Base-by-base conservation (phyloP, 2,797 vertebrate species). In the Bothrops alternatus region DNA sequence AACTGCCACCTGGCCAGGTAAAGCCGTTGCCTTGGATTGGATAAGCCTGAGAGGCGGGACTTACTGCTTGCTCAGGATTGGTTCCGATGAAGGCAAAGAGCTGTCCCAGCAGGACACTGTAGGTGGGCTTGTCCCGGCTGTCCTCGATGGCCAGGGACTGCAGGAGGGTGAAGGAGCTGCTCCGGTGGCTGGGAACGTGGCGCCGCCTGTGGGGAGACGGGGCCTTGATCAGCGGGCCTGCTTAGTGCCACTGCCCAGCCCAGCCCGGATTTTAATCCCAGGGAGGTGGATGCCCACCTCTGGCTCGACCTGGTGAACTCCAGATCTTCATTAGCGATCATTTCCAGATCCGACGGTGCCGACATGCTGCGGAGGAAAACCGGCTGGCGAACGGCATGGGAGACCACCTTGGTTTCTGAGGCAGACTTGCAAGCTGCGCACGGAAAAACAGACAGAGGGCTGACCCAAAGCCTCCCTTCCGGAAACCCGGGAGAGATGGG, bases 31-130 rank as follows among this genome's bases (percentile, higher is more conserved):
- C 58, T 65, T 23, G 73, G 32, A 57, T 12, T 57, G 25, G 7
- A 12, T 1, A 1, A 57, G 65, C 23, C 89, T 14, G 13, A 42
- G 6, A 78, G 53, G 89, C 23, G 47, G 73, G 37, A 96, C 98
- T 6, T 97, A 99, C 99, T 2, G 99, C 98, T 97, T 99, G 99
- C 97, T 99, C 99, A 0, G 99, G 99, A 90, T 98, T 99, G 18
- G 99, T 99, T 91, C 99, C 99, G 0, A 99, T 99, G 96, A 99
- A 99, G 82, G 99, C 99, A n/a, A 99, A 99, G 32, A 99, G 98
- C 94, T 99, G 99, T 12, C 99, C 99, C 94, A 99, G 97, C 93
- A 99, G 96, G 94, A 99, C 99, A 0, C 99, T 99, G 97, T 99
- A 99, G 0, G 99, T 99, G 93, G 99, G 99, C 95, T 99, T 99